These are phyloP conservation scores for Mionectes macconnelli DNA, from an alignment of 2,113 vertebrate genomes.

Conservation along the genomic window DNA sequence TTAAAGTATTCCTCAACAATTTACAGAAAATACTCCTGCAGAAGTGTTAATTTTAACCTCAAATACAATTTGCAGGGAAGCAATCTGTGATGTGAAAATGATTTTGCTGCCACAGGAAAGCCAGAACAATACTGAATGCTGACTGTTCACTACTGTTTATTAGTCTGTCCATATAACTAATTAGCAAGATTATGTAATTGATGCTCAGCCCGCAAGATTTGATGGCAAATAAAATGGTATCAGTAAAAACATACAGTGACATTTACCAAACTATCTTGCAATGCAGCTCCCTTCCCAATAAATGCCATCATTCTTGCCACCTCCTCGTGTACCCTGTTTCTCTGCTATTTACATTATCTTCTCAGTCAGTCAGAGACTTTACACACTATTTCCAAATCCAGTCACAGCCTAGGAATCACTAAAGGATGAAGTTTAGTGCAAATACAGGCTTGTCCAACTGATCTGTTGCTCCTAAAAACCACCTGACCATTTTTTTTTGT, in stretches of 20 bases:
- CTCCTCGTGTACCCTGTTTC: neutral
- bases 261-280: neutral
- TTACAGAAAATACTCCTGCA: neutral
- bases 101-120: neutral
- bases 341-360: neutral
- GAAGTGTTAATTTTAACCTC: neutral
- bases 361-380: neutral
- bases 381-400: neutral
- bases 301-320: neutral
- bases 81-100: neutral
- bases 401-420: neutral
- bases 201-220: neutral
- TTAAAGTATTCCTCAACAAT: neutral
- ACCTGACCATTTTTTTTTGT: neutral
- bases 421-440: neutral
- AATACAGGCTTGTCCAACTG: neutral
- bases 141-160: neutral
- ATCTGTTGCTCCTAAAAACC: neutral
- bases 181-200: neutral
- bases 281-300: neutral
- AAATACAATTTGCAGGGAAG: neutral
- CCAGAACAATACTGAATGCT: neutral
- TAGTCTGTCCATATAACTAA: neutral
- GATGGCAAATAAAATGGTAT: neutral
- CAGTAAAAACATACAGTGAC: neutral